phyloP scores from a whole-genome alignment of 2,888 invertebrate genomes.

The Mesorhabditis spiculigera region DNA sequence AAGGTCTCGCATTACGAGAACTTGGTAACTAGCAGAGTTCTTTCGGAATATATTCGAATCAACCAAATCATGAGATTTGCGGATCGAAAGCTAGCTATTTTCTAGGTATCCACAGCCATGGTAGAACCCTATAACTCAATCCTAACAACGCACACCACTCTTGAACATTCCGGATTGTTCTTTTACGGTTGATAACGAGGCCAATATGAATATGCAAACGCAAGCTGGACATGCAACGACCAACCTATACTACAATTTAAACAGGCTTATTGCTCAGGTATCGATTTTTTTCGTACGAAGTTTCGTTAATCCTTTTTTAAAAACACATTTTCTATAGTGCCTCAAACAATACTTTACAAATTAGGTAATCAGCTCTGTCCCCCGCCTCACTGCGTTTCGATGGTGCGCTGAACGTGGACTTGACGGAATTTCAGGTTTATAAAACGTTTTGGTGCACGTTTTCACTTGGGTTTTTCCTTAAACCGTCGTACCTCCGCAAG shows the following conservation, averaged over 20 bases:
- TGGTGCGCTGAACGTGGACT: constrained; percentile 83
- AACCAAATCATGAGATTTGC: neutral
- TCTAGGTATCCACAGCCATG: constrained; percentile 71
- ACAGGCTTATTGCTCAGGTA: constrained; percentile 91
- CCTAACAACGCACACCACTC: constrained; percentile 85
- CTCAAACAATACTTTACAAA: neutral
- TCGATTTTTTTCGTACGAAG: neutral
- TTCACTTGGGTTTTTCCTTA: constrained; percentile 59
- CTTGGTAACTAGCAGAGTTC: neutral
- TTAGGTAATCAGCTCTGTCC: constrained; percentile 69
- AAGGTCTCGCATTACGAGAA: too few species aligned
- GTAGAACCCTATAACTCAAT: constrained; percentile 95
- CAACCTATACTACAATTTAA: constrained; percentile 83
- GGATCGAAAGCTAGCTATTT: neutral
- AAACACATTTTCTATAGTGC: neutral
- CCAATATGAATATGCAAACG: constrained; percentile 85
- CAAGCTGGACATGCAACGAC: constrained; percentile 68
- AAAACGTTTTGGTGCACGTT: neutral
- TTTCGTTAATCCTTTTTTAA: neutral
- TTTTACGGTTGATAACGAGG: constrained; percentile 72
- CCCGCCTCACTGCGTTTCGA: constrained; percentile 86
- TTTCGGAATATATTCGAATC: neutral
- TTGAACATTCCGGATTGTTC: constrained; percentile 90
- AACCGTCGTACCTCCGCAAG: constrained; percentile 75
- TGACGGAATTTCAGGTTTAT: constrained; percentile 71